A percentile compares a stretch with the other conserved stretches of the same genome.
Conservation (phyloP, 2,113 vertebrate genomes). For the Mungos mungo region DNA sequence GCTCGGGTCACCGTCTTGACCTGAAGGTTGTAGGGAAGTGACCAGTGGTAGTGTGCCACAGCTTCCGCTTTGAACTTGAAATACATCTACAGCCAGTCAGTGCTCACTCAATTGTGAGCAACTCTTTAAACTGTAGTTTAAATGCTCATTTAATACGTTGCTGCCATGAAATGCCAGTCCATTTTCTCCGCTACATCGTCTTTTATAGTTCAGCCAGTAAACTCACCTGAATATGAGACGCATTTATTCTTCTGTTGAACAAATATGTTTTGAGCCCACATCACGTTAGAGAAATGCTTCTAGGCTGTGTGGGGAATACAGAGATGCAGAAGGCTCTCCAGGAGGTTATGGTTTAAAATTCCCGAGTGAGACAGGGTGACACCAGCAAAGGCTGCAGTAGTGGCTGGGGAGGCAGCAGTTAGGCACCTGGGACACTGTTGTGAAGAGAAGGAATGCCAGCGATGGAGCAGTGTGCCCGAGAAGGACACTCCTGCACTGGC, state of each 20-base stretch:
- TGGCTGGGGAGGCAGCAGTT: neutral
- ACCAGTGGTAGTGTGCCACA: neutral
- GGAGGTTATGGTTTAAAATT: neutral
- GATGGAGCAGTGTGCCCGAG: neutral
- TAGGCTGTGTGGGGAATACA: neutral
- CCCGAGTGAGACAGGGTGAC: neutral
- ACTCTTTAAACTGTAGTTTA: neutral
- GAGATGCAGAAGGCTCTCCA: neutral
- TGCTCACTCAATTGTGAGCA: neutral
- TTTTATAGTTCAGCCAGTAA: neutral
- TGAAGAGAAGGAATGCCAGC: neutral
- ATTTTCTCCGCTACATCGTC: neutral
- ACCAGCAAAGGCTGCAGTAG: too few relatives aligned
- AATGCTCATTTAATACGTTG: neutral
- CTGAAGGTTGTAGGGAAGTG: neutral
- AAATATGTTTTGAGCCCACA: neutral
- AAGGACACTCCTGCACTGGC: neutral
- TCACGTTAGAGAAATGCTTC: neutral
- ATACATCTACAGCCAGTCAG: neutral
- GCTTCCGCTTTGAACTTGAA: neutral
- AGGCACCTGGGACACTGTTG: neutral
- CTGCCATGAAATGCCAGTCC: neutral
- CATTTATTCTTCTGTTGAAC: neutral
- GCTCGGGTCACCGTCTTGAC: neutral
- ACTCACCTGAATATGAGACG: neutral